A percentile compares a stretch with the other conserved stretches of the same genome.
These are phyloP conservation scores for Eurytoma californica DNA, from an alignment of 2,888 invertebrate genomes.

Conservation along the genomic window DNA sequence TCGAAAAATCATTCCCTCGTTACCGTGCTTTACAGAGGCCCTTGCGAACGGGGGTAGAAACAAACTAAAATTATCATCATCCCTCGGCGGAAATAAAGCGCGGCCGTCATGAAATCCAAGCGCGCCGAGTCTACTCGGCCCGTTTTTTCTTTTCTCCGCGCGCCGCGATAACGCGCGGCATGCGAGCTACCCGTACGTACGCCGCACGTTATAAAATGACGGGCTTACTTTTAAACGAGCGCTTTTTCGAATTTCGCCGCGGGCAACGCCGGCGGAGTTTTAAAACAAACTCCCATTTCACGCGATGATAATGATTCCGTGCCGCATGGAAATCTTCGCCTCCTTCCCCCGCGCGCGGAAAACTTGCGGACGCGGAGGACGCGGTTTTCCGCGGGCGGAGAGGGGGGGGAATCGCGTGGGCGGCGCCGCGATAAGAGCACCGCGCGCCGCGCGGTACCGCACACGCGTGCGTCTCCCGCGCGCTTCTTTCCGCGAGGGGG, in stretches of 20 bases:
- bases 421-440: conserved; percentile 55
- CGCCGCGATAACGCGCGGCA: conserved; percentile 39
- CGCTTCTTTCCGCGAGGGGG: neutral
- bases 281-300: conserved; percentile 56
- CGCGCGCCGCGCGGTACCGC: conserved; percentile 5
- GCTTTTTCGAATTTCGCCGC: conserved; percentile 44
- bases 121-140: neutral
- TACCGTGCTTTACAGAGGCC: no score
- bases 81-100: conserved; percentile 16
- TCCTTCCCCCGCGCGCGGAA: neutral
- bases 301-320: conserved; percentile 58
- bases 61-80: conserved; percentile 41
- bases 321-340: conserved; percentile 49
- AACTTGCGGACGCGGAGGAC: conserved; percentile 6
- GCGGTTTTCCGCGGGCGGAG: neutral
- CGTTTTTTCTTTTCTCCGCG: conserved; percentile 28
- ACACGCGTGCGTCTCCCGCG: neutral
- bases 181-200: neutral
- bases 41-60: neutral
- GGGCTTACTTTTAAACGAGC: conserved; percentile 48
- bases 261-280: conserved; percentile 32
- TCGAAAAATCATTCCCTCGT: no score
- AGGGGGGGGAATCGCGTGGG: conserved; percentile 39
- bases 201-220: conserved; percentile 47
- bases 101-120: conserved; percentile 49